phyloP scores from a whole-genome alignment of 1,140 invertebrate species.

The Neotoxoptera formosana region DNA sequence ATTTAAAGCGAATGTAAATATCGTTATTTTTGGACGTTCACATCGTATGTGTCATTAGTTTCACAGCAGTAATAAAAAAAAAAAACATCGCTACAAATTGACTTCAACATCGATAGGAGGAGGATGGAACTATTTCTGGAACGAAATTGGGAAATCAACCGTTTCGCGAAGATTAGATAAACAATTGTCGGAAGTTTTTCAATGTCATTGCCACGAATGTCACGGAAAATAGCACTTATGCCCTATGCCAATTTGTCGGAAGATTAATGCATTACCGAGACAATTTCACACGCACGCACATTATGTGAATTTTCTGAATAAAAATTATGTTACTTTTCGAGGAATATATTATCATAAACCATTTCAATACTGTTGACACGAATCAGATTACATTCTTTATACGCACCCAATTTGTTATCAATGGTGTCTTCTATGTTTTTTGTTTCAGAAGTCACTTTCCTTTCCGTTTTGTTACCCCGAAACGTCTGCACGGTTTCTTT shows the following conservation, averaged over 20 bases:
- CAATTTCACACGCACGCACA: neutral
- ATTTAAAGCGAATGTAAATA: neutral
- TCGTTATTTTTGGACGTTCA: neutral
- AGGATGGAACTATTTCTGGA: slow-evolving; percentile 41
- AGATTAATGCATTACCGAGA: neutral
- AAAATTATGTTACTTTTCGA: neutral
- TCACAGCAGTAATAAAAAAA: neutral
- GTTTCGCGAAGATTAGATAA: slow-evolving; percentile 37
- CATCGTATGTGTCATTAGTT: neutral
- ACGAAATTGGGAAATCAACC: slow-evolving; percentile 22
- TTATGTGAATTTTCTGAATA: neutral
- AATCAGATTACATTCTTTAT: neutral
- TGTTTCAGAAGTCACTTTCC: slow-evolving; percentile 61
- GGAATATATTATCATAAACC: neutral
- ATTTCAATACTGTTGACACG: neutral
- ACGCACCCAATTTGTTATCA: slow-evolving; percentile 40
- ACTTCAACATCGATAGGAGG: neutral
- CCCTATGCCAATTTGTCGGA: neutral
- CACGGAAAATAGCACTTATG: neutral
- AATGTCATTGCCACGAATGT: slow-evolving; percentile 8
- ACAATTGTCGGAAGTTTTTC: slow-evolving; percentile 9
- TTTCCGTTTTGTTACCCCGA: slow-evolving; percentile 61
- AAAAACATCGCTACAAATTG: neutral
- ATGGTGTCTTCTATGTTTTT: slow-evolving; percentile 57
- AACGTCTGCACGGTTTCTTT: slow-evolving; percentile 62